Evolutionary conservation across 2,888 invertebrate species (phyloP), one percentile per base, ranked within the genome.

Genomic region (Callosobruchus maculatus): DNA sequence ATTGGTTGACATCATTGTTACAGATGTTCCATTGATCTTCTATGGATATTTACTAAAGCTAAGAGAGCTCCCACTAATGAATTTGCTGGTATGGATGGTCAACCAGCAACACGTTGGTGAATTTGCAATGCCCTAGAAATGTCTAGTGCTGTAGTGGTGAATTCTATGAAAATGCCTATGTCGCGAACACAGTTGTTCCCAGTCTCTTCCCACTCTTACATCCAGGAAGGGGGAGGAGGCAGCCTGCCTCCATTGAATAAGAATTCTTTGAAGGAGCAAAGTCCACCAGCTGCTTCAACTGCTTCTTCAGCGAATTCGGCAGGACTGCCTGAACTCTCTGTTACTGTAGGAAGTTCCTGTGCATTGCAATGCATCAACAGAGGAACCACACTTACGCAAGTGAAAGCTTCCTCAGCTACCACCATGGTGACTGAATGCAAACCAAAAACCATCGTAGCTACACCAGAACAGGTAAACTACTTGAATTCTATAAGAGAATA

Each of bases 381-480:
- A 73, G 76, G 75, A 21, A 69, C 77, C 70, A 71, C 76, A 21
- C 72, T 77, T 68, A 75, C 80, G 22, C 80, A 80, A 77, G 78
- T 79, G 21, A 80, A 80, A 77, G 71, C 81, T 72, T 77, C 82
- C 67, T 71, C 82, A 80, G 74, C 78, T 76, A 74, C 81, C 79
- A 72, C 81, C 77, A 73, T 74, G 26, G 75, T 76, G 67, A 77
- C 75, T 68, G 82, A 82, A 71, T 80, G 79, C 71, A 81, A 82
- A 76, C 80, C 81, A 4, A 88, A 87, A 81, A 88, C 88, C 26
- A 87, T 91, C 78, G 91, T 93, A 76, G 94, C 93, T 76, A 94
- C 94, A 76, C 96, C 96, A 68, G 95, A 96, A 85, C 94, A 95
- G 88, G 49, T 49, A 49, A 49, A 13, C 13, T 26, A 26, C 26